Evolutionary conservation across 2,113 vertebrate species (phyloP).

Genomic region (Spea multiplicata): DNA sequence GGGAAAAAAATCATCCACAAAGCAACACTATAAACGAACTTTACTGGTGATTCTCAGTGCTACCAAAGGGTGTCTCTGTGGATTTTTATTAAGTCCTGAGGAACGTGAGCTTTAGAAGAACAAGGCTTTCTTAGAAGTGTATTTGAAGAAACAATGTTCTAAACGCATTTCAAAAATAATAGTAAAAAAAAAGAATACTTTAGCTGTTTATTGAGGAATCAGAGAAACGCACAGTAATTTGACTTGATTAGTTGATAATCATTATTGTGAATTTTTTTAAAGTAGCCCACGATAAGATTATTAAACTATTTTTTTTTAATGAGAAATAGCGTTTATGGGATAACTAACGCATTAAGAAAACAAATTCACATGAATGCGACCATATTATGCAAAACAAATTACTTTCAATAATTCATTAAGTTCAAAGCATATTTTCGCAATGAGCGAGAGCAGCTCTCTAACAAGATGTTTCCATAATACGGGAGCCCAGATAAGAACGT

Average conservation of each 20-base stretch:
- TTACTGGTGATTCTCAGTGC: constrained; percentile 16
- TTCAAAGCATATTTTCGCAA: constrained; percentile 29
- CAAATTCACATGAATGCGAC: constrained; percentile 13
- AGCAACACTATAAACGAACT: constrained; percentile 5
- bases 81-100: constrained; percentile 2
- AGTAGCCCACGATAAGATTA: constrained; percentile 40
- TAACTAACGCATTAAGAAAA: constrained; percentile 24
- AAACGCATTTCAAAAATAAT: constrained; percentile 12
- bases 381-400: constrained; percentile 20
- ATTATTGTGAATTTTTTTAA: constrained; percentile 28
- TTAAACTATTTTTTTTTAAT: constrained; percentile 47
- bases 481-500: neutral
- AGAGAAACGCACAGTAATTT: constrained; percentile 28
- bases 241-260: constrained; percentile 47
- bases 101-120: constrained; percentile 24
- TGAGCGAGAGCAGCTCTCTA: neutral
- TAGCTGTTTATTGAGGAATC: constrained; percentile 1
- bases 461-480: neutral
- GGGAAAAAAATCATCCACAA: constrained; percentile 22
- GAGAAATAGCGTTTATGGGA: constrained; percentile 43
- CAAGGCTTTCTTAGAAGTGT: constrained; percentile 35
- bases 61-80: constrained; percentile 18
- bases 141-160: constrained; percentile 20
- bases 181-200: neutral
- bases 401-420: constrained; percentile 36